Percentiles rank a stretch among this genome's conserved stretches.
Evolutionary conservation across 1,140 invertebrate genomes (phyloP).

Genomic region (Ladona fulva): DNA sequence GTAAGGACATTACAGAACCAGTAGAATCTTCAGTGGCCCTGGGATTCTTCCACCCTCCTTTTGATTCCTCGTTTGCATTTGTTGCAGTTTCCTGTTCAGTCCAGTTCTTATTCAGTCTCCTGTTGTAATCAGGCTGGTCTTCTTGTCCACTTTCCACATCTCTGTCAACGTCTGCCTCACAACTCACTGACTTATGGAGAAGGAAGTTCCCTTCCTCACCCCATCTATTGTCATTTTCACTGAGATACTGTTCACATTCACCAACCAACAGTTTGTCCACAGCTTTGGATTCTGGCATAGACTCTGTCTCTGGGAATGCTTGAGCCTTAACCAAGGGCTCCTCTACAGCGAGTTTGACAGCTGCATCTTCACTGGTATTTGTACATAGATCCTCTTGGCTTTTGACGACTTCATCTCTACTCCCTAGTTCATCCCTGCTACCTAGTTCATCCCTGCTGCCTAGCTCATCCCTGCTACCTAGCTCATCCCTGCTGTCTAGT

Average conservation of each 20-base stretch:
- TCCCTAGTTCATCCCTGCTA: neutral
- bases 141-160: slow-evolving; percentile 28
- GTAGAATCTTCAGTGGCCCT: slow-evolving; percentile 29
- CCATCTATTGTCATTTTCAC: slow-evolving; percentile 21
- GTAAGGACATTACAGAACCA: slow-evolving; percentile 31
- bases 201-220: neutral
- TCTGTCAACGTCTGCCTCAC: slow-evolving; percentile 20
- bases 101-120: neutral
- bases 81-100: slow-evolving; percentile 16
- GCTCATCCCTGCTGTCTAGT: neutral
- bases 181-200: neutral
- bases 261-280: slow-evolving; percentile 17
- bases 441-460: neutral
- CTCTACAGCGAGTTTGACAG: neutral
- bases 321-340: neutral
- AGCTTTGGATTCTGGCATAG: neutral
- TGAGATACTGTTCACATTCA: slow-evolving; percentile 25
- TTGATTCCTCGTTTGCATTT: slow-evolving; percentile 27
- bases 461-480: neutral
- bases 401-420: neutral
- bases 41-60: slow-evolving; percentile 36
- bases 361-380: neutral
- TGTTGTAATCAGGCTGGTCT: slow-evolving; percentile 11
- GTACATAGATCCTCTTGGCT: neutral
- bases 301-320: neutral